Percentiles rank a stretch among this genome's conserved stretches.
Evolutionary conservation across 1,140 invertebrate species (phyloP).

Genomic region (Xylocopa sonorina): DNA sequence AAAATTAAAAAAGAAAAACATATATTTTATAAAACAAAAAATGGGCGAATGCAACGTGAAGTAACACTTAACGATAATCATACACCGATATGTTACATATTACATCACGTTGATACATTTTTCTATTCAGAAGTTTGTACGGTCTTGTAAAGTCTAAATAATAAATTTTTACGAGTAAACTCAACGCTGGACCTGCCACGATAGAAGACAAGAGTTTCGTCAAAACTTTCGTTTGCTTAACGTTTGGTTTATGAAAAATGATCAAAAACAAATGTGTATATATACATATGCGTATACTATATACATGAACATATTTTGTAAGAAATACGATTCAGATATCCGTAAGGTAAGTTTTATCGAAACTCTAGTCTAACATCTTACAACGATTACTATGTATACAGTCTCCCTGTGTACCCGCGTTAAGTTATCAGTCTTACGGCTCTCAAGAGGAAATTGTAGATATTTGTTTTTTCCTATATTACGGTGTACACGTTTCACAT

Average conservation of each 20-base stretch:
- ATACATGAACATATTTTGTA: background rate
- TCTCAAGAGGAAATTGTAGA: constrained; percentile 58
- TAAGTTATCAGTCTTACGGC: constrained; percentile 67
- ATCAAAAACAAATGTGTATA: background rate
- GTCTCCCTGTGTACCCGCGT: constrained; percentile 44
- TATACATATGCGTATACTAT: too few relatives aligned
- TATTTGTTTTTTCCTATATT: background rate
- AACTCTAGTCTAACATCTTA: constrained; percentile 27
- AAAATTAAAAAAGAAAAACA: constrained; percentile 22
- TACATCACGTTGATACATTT: constrained; percentile 10
- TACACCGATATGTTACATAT: background rate
- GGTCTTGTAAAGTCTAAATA: constrained; percentile 3
- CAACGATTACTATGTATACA: constrained; percentile 55
- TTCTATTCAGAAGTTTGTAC: constrained; percentile 16
- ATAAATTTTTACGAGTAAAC: constrained; percentile 5
- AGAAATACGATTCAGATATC: background rate
- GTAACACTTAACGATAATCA: background rate
- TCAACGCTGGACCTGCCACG: background rate
- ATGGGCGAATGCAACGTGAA: background rate
- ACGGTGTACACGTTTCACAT: background rate
- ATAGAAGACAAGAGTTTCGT: background rate
- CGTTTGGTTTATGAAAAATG: background rate
- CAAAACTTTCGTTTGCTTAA: background rate
- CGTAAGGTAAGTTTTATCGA: constrained; percentile 47
- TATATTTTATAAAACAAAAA: constrained; percentile 16